Evolutionary conservation across 2,797 vertebrate genomes (phyloP), one percentile per base, ranked within the genome.

Genomic region (Orientallactaga sibirica): DNA sequence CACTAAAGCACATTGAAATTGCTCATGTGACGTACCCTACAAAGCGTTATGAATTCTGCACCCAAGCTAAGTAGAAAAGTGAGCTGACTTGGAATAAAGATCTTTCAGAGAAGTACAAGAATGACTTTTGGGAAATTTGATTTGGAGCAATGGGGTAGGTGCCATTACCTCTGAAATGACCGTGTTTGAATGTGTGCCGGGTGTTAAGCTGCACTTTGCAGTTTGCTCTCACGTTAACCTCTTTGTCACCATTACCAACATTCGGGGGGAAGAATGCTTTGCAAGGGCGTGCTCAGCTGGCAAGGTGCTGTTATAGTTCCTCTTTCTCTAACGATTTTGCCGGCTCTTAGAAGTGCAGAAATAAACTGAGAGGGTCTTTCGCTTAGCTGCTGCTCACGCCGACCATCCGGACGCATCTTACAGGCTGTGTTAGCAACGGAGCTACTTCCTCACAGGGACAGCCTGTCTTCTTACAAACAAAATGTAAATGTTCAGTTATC

Each of bases 1-100:
- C 67, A 89, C 88, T 94, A 97, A 96, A 96, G 92, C 88, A 95
- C 91, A 79, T 24, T 94, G 84, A 92, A 97, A 96, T 97, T 95
- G 90, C 79, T 96, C 80, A 74, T 64, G 84, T 86, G 91, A 92
- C 82, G 29, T 94, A 94, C 67, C 83, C 95, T 79, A 92, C 91
- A 94, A 97, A 97, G 70, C 25, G 4, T 93, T 96, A 87, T 82
- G 90, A 95, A 96, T 91, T 96, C 94, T 92, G 86, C 78, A 73
- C 52, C 62, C 22, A 94, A 76, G 70, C 86, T 91, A 89, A 95
- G 90, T 81, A 94, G 88, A 90, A 94, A 94, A 86, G 93, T 94
- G 75, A 96, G 89, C 88, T 95, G 92, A 74, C 86, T 92, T 91
- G 71, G 77, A 91, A 93, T 91, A 77, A 93, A 95, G 84, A 87